Percentiles rank a stretch among this genome's conserved stretches.
phyloP scores from a whole-genome alignment of 37 sponge, comb jelly and placozoan genomes.

The Crambe crambe region DNA sequence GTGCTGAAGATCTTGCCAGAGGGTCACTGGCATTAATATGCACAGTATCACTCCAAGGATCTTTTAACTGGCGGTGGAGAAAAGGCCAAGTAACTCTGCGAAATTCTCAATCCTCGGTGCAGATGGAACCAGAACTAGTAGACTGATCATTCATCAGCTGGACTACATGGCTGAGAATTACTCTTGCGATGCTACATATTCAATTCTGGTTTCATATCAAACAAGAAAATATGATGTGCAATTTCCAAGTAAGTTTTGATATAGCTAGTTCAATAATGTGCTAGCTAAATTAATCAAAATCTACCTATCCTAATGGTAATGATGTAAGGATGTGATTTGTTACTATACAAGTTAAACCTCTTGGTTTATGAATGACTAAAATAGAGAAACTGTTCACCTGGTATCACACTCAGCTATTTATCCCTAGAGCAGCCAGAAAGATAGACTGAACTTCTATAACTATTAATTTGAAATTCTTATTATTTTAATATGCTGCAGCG shows the following conservation, averaged over 20 bases:
- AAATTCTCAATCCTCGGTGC: not conserved
- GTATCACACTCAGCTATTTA: too few species aligned
- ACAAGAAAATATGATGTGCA: not conserved
- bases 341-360: too few species aligned
- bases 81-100: not conserved
- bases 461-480: too few species aligned
- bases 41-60: slow-evolving; percentile 16
- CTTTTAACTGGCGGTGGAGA: slow-evolving; percentile 42
- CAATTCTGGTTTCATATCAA: not conserved
- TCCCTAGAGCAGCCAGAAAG: too few species aligned
- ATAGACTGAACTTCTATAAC: too few species aligned
- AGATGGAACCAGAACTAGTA: slow-evolving; percentile 49
- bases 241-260: slow-evolving; percentile 3
- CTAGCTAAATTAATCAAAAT: too few species aligned
- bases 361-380: too few species aligned
- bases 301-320: too few species aligned
- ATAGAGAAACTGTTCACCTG: too few species aligned
- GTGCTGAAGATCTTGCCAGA: not conserved
- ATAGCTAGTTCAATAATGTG: too few species aligned
- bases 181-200: slow-evolving; percentile 14
- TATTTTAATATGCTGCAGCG: too few species aligned
- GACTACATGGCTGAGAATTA: slow-evolving; percentile 11
- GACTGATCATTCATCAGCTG: slow-evolving; percentile 17
- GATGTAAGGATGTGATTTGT: too few species aligned
- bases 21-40: slow-evolving; percentile 14